These are phyloP conservation scores for Boleophthalmus pectinirostris DNA, from an alignment of 2,113 vertebrate genomes.

Conservation along the genomic window DNA sequence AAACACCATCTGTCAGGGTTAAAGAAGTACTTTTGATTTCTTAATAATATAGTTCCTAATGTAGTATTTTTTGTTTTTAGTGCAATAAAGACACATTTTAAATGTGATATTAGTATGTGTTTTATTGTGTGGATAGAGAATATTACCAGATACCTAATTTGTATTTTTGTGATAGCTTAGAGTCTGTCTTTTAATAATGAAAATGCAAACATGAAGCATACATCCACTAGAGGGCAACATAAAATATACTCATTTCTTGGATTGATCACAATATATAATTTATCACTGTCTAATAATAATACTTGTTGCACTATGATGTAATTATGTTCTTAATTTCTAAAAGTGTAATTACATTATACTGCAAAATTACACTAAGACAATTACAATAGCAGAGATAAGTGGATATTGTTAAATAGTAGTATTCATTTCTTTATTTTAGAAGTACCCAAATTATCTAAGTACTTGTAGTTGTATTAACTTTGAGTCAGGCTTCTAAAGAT, in stretches of 20 bases:
- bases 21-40: background rate
- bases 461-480: background rate
- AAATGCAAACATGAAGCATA: too few species aligned
- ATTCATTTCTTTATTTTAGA: background rate
- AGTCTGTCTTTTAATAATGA: too few species aligned
- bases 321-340: background rate
- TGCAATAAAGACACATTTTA: too few species aligned
- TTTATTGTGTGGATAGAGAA: too few species aligned
- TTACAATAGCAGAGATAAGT: background rate
- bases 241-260: background rate
- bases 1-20: background rate
- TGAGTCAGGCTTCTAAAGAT: background rate
- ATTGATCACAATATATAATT: background rate
- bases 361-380: background rate
- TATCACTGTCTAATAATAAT: background rate
- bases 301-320: background rate
- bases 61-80: background rate
- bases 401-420: background rate
- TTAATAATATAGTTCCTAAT: background rate
- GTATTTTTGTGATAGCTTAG: too few species aligned
- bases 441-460: too few species aligned
- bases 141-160: too few species aligned
- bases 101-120: too few species aligned
- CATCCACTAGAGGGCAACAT: conserved; percentile 4
- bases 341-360: too few species aligned